These are phyloP conservation scores for Sinella curviseta DNA, from an alignment of 1,140 invertebrate genomes.

Conservation along the genomic window DNA sequence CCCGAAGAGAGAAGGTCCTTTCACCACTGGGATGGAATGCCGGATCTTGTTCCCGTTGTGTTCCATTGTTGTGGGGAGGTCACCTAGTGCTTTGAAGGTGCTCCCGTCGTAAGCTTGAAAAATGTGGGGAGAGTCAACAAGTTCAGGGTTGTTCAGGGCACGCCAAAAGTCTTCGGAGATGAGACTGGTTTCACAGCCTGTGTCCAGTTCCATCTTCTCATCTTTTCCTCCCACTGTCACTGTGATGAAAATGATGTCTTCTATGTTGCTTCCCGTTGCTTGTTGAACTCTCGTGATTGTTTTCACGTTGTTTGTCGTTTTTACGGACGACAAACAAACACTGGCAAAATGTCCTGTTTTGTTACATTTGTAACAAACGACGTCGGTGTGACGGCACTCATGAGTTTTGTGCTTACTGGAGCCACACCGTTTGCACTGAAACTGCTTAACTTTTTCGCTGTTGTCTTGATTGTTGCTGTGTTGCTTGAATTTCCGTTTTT, in stretches of 20 bases:
- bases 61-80: not conserved
- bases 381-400: not conserved
- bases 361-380: not conserved
- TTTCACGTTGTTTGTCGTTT: not conserved
- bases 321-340: not conserved
- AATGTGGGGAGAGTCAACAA: not conserved
- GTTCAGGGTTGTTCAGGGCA: not conserved
- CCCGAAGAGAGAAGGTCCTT: not conserved
- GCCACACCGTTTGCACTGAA: not conserved
- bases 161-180: not conserved
- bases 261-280: not conserved
- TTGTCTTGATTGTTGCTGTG: not conserved
- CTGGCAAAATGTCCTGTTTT: conserved; percentile 1
- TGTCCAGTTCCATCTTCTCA: conserved; percentile 4
- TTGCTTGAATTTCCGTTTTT: not conserved
- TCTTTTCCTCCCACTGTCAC: not conserved
- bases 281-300: not conserved
- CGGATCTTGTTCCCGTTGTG: not conserved
- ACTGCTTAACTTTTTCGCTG: not conserved
- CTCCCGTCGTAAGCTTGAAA: not conserved
- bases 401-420: not conserved
- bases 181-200: not conserved
- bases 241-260: not conserved
- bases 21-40: not conserved
- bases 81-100: not conserved